A percentile compares a stretch with the other conserved stretches of the same genome.
These are phyloP conservation scores for Macquaria ambigua DNA, from an alignment of 2,113 vertebrate genomes.

Conservation along the genomic window DNA sequence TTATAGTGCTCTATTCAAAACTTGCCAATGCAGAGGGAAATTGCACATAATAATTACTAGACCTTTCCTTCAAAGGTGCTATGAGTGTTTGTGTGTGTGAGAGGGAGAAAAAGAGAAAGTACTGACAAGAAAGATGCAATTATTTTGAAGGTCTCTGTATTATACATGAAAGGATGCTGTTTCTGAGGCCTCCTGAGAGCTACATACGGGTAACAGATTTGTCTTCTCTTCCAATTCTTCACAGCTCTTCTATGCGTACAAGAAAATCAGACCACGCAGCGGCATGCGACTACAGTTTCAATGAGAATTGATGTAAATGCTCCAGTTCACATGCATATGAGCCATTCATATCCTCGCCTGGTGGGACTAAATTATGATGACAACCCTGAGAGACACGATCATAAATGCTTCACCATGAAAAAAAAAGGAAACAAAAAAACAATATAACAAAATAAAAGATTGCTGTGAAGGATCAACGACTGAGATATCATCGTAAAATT, in stretches of 20 bases:
- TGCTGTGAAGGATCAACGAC: constrained; percentile 37
- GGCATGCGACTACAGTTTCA: constrained; percentile 45
- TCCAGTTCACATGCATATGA: constrained; percentile 70
- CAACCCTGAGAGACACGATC: constrained; percentile 70
- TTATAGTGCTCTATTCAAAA: constrained; percentile 26
- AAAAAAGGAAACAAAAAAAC: constrained; percentile 51
- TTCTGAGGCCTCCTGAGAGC: constrained; percentile 58
- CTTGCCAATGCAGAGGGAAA: constrained; percentile 34
- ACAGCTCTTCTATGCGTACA: constrained; percentile 28
- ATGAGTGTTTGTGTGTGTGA: constrained; percentile 25
- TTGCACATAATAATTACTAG: constrained; percentile 42
- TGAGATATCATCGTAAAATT: constrained; percentile 57
- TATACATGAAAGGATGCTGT: constrained; percentile 69
- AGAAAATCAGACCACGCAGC: constrained; percentile 60
- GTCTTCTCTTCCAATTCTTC: constrained; percentile 64
- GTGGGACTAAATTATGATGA: constrained; percentile 73
- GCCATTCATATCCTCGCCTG: constrained; percentile 57
- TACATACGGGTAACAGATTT: constrained; percentile 63
- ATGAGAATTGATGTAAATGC: constrained; percentile 65
- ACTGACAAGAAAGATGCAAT: constrained; percentile 69
- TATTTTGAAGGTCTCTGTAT: constrained; percentile 71
- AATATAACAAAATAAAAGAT: constrained; percentile 65
- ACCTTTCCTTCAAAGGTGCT: constrained; percentile 52
- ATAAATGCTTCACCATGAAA: constrained; percentile 64
- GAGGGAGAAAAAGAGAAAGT: constrained; percentile 30